Percentiles rank a stretch among this genome's conserved stretches.
Conservation (phyloP, 1,140 invertebrate species). For the Triops longicaudatus region DNA sequence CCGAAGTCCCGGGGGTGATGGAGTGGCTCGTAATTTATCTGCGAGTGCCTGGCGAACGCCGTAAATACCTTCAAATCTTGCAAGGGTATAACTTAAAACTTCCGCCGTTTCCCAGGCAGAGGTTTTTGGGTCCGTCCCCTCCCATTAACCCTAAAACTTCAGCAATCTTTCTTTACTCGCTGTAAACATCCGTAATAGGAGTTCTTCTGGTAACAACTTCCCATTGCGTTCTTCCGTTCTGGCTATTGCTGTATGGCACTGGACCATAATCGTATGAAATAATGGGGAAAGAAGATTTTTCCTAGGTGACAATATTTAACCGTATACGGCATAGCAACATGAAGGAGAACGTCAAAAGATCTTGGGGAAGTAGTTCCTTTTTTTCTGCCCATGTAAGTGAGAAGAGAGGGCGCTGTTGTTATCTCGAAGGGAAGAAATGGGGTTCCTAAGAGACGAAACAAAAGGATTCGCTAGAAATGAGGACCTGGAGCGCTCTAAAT, state of each 20-base stretch:
- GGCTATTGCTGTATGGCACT: background rate
- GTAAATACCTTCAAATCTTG: background rate
- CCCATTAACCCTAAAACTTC: background rate
- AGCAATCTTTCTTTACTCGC: background rate
- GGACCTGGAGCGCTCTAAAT: background rate
- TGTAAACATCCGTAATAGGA: background rate
- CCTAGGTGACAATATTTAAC: background rate
- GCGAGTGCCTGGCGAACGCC: background rate
- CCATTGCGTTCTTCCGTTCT: background rate
- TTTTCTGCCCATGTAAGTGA: background rate
- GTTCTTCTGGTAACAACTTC: background rate
- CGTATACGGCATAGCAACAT: too few species aligned
- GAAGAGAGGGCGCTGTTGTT: background rate
- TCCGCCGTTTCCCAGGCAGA: background rate
- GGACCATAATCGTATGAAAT: background rate
- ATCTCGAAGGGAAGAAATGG: background rate
- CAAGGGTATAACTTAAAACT: background rate
- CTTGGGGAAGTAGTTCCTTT: background rate
- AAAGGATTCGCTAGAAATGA: background rate
- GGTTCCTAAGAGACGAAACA: background rate
- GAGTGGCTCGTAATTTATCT: slow-evolving; percentile 15
- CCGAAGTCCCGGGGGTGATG: background rate
- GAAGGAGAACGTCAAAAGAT: background rate
- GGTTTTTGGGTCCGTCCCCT: background rate
- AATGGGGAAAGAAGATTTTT: background rate